These are phyloP conservation scores for Sipha flava DNA, from an alignment of 1,140 invertebrate species.

Conservation along the genomic window DNA sequence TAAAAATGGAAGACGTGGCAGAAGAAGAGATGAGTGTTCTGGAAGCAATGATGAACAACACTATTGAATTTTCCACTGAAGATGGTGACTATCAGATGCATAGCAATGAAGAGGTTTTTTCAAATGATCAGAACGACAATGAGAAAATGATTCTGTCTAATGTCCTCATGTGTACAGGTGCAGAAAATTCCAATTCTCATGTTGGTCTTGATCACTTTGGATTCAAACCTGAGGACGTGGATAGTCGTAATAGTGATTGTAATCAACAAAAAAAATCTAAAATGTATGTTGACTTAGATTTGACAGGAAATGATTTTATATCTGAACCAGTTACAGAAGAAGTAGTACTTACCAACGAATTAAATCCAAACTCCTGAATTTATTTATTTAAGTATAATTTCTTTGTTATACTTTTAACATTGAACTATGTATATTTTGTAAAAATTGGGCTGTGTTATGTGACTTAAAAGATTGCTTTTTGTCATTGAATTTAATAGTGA, in stretches of 20 bases:
- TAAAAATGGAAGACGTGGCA: constrained; percentile 3
- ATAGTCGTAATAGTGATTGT: constrained; percentile 2
- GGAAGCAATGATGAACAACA: constrained; percentile 24
- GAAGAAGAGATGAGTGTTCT: constrained; percentile 23
- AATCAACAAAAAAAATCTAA: constrained; percentile 13
- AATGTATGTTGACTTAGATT: constrained; percentile 23
- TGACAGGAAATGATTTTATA: constrained; percentile 20
- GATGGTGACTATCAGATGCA: constrained; percentile 27
- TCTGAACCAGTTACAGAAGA: constrained; percentile 13
- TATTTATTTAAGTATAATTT: constrained; percentile 10
- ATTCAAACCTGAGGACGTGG: not conserved
- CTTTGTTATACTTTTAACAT: constrained; percentile 11
- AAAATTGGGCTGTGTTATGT: not conserved
- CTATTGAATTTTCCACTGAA: constrained; percentile 21
- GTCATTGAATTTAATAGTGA: not conserved
- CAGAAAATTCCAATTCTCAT: constrained; percentile 19
- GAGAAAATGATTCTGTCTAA: constrained; percentile 25
- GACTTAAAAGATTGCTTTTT: not conserved
- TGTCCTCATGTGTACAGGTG: constrained; percentile 12
- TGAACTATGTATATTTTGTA: constrained; percentile 20
- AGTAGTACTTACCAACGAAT: constrained; percentile 9
- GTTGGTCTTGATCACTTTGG: not conserved
- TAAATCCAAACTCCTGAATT: constrained; percentile 25
- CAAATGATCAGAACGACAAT: constrained; percentile 23
- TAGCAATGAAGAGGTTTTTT: constrained; percentile 20